Base-by-base conservation (phyloP, 2,888 invertebrate species). In the Eudasyphora cyanicolor region DNA sequence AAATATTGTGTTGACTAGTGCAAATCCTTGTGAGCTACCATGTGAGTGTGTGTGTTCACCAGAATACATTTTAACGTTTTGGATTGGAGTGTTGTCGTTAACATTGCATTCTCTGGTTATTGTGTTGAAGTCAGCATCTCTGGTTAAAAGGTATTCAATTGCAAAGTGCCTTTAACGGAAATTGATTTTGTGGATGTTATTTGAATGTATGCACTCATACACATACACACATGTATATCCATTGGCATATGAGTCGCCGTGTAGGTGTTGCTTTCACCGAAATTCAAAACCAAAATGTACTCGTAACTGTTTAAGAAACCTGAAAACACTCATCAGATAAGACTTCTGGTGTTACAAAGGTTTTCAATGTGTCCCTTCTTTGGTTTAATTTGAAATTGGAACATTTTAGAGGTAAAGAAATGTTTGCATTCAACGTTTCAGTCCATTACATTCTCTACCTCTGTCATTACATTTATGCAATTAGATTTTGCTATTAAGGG, bases 141-240 rank as follows among this genome's bases (percentile, higher is more conserved):
- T 35, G 76, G 76, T 76, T 82, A 76, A 82, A 76, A 84, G 79
- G 76, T 84, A 84, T 84, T 84, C 82, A 79, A 79, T 82, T 79
- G 82, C 79, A 82, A 84, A 84, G 82, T 82, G 79, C 69, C 70
- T 82, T 77, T 76, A 85, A 76, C 75, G 85, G 82, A 82, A 82
- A 82, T 85, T 76, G 79, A 85, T 82, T 85, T 85, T 85, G 79
- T 79, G 77, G 67, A 70, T 74, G 78, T 70, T 75, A 51, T 74
- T 45, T 67, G 17, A 75, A 75, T 38, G 38, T 77, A 57, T 57
- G 5, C 74, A 70, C 27, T 12, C 12, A 42, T 19, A 38, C 45
- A 74, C 67, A 71, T 10, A 29, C 35, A 45, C 10, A 60, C 54
- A 57, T 6, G 5, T 6, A 6, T n/a, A 45, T 45, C n/a, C 1